A percentile compares a stretch with the other conserved stretches of the same genome.
These are phyloP conservation scores for Cynocephalus volans DNA, from an alignment of 2,113 vertebrate genomes.

Conservation along the genomic window DNA sequence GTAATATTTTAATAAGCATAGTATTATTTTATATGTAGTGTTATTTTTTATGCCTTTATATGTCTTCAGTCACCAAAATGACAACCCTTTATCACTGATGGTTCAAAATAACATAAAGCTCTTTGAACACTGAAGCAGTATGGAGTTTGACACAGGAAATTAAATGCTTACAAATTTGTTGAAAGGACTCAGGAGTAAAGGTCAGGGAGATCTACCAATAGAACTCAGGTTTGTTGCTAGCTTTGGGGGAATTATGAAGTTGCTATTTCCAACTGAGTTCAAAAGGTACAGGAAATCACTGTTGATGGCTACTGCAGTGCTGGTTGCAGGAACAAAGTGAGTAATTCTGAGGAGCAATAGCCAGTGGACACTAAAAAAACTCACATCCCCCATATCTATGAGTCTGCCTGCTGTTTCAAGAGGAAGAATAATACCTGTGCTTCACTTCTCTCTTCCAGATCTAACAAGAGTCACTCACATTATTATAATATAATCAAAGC, in stretches of 20 bases:
- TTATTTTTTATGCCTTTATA: slow-evolving; percentile 20
- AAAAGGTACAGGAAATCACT: slow-evolving; percentile 41
- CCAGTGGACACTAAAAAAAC: background rate
- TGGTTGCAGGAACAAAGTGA: background rate
- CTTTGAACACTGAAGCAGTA: slow-evolving; percentile 29
- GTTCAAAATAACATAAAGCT: slow-evolving; percentile 41
- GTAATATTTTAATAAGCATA: background rate
- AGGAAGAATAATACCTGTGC: background rate
- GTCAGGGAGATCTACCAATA: slow-evolving; percentile 52
- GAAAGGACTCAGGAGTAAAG: slow-evolving; percentile 57
- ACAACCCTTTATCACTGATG: background rate
- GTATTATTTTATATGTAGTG: background rate
- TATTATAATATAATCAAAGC: background rate
- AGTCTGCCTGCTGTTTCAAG: background rate
- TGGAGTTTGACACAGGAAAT: slow-evolving; percentile 46
- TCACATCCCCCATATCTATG: background rate
- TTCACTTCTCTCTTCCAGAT: background rate
- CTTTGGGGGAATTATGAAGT: slow-evolving; percentile 49
- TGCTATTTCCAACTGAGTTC: slow-evolving; percentile 56
- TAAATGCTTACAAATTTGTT: slow-evolving; percentile 62
- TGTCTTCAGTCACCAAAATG: background rate
- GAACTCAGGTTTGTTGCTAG: slow-evolving; percentile 48
- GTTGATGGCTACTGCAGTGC: background rate
- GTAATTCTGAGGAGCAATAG: background rate
- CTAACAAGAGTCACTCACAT: background rate